These are phyloP conservation scores for Drosophila tsacasi DNA, from an alignment of 1,140 invertebrate genomes.

Conservation along the genomic window DNA sequence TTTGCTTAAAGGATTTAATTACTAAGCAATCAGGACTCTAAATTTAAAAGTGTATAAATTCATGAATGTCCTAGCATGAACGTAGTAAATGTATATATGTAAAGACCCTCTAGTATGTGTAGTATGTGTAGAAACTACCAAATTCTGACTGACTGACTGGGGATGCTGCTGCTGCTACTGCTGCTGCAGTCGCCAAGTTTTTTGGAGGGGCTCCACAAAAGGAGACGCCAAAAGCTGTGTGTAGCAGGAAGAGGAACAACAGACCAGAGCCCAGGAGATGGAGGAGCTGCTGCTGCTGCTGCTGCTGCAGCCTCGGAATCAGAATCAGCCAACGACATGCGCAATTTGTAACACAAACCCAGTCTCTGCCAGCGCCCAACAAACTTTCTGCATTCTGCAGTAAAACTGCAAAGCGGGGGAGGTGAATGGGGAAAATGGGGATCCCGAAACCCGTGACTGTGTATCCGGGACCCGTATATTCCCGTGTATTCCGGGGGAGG, in stretches of 20 bases:
- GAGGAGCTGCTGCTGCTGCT: constrained; percentile 17
- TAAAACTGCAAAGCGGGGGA: constrained; percentile 36
- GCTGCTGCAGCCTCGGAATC: constrained; percentile 28
- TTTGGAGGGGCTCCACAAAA: constrained; percentile 15
- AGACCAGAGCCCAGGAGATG: constrained; percentile 9
- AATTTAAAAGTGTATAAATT: background rate
- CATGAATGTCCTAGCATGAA: constrained; percentile 33
- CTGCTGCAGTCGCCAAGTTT: constrained; percentile 1
- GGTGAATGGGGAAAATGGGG: background rate
- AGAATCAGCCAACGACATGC: constrained; percentile 78
- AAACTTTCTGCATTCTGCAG: constrained; percentile 63
- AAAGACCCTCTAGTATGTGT: constrained; percentile 31
- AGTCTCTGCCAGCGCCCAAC: constrained; percentile 79
- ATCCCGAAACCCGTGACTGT: constrained; percentile 25
- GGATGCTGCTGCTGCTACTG: constrained; percentile 13
- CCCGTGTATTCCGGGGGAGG: constrained; percentile 62
- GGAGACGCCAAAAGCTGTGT: constrained; percentile 8
- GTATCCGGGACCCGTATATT: constrained; percentile 36
- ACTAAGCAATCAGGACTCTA: too few relatives aligned
- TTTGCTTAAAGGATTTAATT: background rate
- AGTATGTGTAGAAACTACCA: constrained; percentile 43
- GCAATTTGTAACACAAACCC: constrained; percentile 85
- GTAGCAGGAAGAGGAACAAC: background rate
- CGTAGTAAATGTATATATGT: constrained; percentile 36
- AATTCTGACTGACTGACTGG: constrained; percentile 40